Evolutionary conservation across 1,140 invertebrate genomes (phyloP).

Genomic region (Drosophila athabasca): DNA sequence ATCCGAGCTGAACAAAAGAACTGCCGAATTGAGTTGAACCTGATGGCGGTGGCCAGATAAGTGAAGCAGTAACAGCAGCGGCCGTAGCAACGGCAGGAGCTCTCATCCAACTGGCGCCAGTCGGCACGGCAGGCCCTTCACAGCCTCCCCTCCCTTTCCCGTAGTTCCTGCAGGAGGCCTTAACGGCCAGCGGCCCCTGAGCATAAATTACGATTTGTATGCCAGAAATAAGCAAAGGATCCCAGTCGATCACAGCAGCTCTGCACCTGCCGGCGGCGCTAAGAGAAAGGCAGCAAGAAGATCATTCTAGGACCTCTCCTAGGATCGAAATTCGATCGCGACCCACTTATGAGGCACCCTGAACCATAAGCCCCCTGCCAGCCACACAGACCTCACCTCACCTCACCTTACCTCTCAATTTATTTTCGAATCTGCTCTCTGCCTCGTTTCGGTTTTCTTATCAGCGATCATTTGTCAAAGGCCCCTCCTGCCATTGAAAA

Average conservation of each 20-base stretch:
- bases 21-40: conserved; percentile 42
- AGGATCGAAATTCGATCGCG: conserved; percentile 18
- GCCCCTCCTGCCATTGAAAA: conserved; percentile 29
- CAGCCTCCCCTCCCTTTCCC: no score
- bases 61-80: conserved; percentile 19
- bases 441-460: conserved; percentile 28
- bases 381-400: background rate
- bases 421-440: conserved; percentile 5
- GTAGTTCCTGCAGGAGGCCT: no score
- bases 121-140: background rate
- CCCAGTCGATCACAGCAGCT: no score
- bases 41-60: conserved; percentile 67
- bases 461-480: conserved; percentile 65
- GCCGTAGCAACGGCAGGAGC: conserved; percentile 10
- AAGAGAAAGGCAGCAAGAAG: background rate
- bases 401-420: background rate
- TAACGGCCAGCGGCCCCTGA: no score
- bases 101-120: conserved; percentile 41
- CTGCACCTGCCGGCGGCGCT: conserved; percentile 1
- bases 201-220: no score
- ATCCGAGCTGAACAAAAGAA: conserved; percentile 39
- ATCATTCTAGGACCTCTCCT: background rate
- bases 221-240: no score
- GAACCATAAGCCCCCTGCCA: background rate
- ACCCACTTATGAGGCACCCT: conserved; percentile 26